These are phyloP conservation scores for Xenus cinereus DNA, from an alignment of 2,113 vertebrate genomes.

Conservation along the genomic window DNA sequence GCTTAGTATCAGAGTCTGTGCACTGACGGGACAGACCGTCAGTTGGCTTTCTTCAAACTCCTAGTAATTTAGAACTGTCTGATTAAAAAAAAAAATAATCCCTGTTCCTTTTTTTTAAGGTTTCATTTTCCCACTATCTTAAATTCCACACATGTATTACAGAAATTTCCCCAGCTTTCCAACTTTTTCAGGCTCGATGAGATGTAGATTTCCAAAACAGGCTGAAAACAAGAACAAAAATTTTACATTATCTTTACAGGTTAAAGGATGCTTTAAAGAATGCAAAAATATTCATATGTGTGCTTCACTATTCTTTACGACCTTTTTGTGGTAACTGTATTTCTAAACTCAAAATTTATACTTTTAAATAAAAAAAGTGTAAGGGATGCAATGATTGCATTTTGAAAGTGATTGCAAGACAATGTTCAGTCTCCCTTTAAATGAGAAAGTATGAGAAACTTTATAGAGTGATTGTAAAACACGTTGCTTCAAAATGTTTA, in stretches of 20 bases:
- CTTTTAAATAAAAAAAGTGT: not conserved
- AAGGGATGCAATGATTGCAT: not conserved
- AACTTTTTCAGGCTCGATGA: not conserved
- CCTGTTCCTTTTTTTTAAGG: not conserved
- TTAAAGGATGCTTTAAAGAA: not conserved
- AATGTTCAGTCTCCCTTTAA: not conserved
- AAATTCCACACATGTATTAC: not conserved
- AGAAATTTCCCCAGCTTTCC: not conserved
- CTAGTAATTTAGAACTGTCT: not conserved
- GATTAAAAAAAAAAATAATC: not conserved
- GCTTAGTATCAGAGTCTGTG: not conserved
- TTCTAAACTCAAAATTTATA: not conserved
- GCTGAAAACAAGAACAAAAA: not conserved
- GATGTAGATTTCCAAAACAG: not conserved
- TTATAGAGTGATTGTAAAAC: not conserved
- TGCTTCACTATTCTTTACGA: not conserved
- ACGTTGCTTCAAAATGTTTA: slow-evolving; percentile 56
- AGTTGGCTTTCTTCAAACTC: not conserved
- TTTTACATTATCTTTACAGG: not conserved
- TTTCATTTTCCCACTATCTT: not conserved
- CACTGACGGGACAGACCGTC: not conserved
- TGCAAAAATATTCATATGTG: not conserved
- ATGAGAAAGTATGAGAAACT: not conserved
- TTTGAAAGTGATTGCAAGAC: not conserved
- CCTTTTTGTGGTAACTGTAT: not conserved